Base-by-base conservation (phyloP, 2,888 invertebrate species). In the Hoplodrina blanda region DNA sequence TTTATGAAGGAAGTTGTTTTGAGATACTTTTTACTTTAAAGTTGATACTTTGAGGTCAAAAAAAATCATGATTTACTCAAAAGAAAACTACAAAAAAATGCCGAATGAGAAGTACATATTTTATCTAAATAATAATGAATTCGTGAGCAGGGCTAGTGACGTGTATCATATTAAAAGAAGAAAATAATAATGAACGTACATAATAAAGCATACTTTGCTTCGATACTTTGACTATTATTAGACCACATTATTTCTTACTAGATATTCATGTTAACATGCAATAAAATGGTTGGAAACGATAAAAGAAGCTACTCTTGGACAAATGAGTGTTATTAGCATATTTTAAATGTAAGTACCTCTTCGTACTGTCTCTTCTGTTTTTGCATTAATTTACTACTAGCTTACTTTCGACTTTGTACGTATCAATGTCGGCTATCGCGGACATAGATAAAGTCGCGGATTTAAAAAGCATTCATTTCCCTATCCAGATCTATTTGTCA, bases 291-390 rank as follows among this genome's bases (percentile, higher is more conserved):
- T 25, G 19, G 3, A n/a, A 75, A 37, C 67, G 11, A 37, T 52
- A 15, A 50, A 46, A 56, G 10, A 19, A 57, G 37, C 46, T 1
- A 44, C 17, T 17, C 46, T 46, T 17, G 11, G 17, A 63, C 64
- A 55, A 78, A 73, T 73, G 50, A 72, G n/a, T 30, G 41, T n/a
- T 64, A 72, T 78, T 78, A 61, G 20, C 72, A 72, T 78, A 78
- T 66, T 78, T 66, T 62, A 4, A 60, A 61, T 30, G 56, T 68
- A 68, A 56, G 53, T 25, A 44, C 46, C 17, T 15, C 46, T 20
- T 49, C 30, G n/a, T 33, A 56, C 30, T 56, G 53, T 72, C 37
- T 44, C 37, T 77, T 54, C 37, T 25, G 25, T 17, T 59, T 65
- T 20, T 65, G 61, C 17, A 46, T 78, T 62, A 52, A 73, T 62